Evolutionary conservation across 2,797 vertebrate species (phyloP).

Genomic region (Mycteria americana): DNA sequence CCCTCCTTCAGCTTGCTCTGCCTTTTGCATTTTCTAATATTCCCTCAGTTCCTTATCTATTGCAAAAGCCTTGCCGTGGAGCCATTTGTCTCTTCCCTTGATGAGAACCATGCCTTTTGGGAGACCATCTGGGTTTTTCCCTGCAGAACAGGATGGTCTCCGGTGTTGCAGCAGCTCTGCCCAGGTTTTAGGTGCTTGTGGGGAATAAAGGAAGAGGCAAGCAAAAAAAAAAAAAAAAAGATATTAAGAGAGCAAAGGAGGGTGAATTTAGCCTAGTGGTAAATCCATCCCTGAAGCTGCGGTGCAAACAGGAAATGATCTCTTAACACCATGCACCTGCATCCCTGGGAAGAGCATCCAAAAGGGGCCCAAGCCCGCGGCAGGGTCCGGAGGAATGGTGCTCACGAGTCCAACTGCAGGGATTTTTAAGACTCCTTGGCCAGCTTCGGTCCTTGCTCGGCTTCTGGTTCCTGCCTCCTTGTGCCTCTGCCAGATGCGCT

Average conservation of each 20-base stretch:
- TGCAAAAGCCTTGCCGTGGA: neutral
- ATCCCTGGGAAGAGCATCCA: constrained; percentile 56
- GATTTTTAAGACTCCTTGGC: neutral
- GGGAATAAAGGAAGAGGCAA: neutral
- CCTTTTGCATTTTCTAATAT: neutral
- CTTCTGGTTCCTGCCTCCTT: constrained; percentile 24
- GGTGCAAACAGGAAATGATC: constrained; percentile 60
- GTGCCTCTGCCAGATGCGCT: neutral
- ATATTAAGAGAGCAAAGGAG: neutral
- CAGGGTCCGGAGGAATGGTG: neutral
- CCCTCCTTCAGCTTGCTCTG: neutral
- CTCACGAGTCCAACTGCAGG: neutral
- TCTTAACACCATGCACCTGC: constrained; percentile 62
- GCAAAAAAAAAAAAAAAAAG: too few species aligned
- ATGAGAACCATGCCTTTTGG: neutral
- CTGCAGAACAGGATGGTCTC: neutral
- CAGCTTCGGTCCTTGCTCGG: neutral
- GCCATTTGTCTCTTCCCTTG: neutral
- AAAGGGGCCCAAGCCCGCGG: constrained; percentile 25
- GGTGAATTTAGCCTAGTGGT: neutral
- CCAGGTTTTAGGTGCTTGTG: neutral
- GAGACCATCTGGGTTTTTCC: constrained; percentile 16
- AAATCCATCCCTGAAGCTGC: constrained; percentile 60
- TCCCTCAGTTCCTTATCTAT: neutral
- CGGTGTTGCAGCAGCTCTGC: neutral